A percentile compares a stretch with the other conserved stretches of the same genome.
These are phyloP conservation scores for Takifugu rubripes DNA, from an alignment of 2,797 vertebrate genomes.

Conservation along the genomic window DNA sequence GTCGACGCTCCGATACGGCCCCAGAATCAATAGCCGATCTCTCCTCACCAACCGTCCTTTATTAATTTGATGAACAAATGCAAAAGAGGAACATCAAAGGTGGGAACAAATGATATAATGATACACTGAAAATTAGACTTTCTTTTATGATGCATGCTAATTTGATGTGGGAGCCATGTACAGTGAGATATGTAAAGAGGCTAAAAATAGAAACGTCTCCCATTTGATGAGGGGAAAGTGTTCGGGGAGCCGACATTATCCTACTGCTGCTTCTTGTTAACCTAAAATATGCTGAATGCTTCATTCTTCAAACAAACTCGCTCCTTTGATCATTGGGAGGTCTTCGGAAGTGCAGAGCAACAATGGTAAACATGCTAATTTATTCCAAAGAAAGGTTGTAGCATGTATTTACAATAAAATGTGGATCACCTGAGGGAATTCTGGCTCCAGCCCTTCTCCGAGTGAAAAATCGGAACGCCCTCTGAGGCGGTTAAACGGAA, in stretches of 20 bases:
- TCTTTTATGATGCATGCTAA: too few relatives aligned
- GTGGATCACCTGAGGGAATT: constrained; percentile 56
- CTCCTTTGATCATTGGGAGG: constrained; percentile 69
- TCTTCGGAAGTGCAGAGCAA: constrained; percentile 64
- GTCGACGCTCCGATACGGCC: not conserved
- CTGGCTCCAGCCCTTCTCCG: constrained; percentile 33
- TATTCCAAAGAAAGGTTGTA: constrained; percentile 71
- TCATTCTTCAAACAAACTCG: constrained; percentile 73
- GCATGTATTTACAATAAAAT: constrained; percentile 69
- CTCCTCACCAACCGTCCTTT: too few relatives aligned
- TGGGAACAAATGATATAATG: too few relatives aligned
- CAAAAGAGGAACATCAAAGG: too few relatives aligned
- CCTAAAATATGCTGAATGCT: constrained; percentile 74
- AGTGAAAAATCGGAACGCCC: constrained; percentile 45
- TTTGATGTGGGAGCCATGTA: constrained; percentile 22
- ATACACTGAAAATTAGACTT: too few relatives aligned
- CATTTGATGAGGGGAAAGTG: constrained; percentile 41
- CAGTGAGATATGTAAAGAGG: constrained; percentile 38
- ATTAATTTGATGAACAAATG: too few relatives aligned
- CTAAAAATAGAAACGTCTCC: constrained; percentile 50
- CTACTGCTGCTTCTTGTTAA: constrained; percentile 66
- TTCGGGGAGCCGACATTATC: constrained; percentile 36
- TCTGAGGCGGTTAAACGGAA: constrained; percentile 34
- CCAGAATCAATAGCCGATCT: too few relatives aligned
- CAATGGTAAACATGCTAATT: constrained; percentile 71